Evolutionary conservation across 2,113 vertebrate species (phyloP), one percentile per base, ranked within the genome.

Genomic region (Acrocephalus arundinaceus): DNA sequence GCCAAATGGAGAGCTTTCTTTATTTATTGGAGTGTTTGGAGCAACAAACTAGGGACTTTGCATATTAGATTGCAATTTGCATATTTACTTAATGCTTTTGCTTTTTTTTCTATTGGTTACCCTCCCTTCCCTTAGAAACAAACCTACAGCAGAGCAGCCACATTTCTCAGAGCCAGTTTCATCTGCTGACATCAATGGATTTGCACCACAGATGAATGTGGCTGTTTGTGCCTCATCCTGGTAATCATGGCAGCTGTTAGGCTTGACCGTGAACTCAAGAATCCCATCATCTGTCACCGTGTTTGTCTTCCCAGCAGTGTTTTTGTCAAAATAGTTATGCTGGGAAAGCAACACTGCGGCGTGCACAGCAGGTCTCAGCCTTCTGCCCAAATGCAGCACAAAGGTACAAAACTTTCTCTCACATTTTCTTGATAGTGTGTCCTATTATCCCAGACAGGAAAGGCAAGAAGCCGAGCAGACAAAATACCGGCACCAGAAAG

Each of bases 1-100:
- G 90, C 85, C 88, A 96, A 95, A 94, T 90, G 61, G 90, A 93
- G 91, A 85, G 68, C 39, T 80, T 73, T 1, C 85, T 84, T 94
- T 95, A 88, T 97, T 94, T 97, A 94, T 86, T 94, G 68, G 59
- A 93, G 85, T 90, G 68, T 88, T 93, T 90, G 88, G 88, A 95
- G 72, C 72, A 88, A 57, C 59, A 92, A 91, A 67, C 85, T 41
- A 63, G 35, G 74, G 63, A 71, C 75, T 95, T 95, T 92, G 72
- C 82, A 86, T 92, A 95, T 92, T 84, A 90, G 82, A 96, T 88
- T 67, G 52, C 35, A 86, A 93, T 96, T 97, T 94, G 88, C 87
- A 92, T 93, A 83, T 95, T 92, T 83, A 80, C 90, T 80, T 51
- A 94, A 79, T 30, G 55, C 28, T 78, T 83, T 88, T 62, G n/a